A percentile compares a stretch with the other conserved stretches of the same genome.
phyloP scores from a whole-genome alignment of 2,888 invertebrate genomes.

The Chrysolina haemoptera region DNA sequence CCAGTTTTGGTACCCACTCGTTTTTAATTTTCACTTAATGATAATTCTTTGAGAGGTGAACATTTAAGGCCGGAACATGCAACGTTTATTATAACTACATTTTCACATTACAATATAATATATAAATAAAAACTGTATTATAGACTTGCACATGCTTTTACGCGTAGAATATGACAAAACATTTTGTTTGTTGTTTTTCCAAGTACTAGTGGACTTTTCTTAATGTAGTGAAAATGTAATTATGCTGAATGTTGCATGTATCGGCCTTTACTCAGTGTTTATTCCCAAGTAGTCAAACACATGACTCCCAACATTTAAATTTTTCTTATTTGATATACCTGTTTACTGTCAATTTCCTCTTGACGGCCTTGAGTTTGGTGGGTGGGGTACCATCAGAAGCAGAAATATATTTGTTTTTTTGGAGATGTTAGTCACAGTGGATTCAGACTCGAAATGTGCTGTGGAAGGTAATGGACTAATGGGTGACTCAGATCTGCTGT shows the following conservation, averaged over 20 bases:
- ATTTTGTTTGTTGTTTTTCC: too few relatives aligned
- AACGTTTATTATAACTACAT: too few relatives aligned
- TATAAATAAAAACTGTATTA: too few relatives aligned
- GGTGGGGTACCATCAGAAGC: neutral
- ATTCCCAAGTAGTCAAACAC: neutral
- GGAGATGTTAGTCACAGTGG: neutral
- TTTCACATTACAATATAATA: too few relatives aligned
- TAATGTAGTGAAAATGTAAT: neutral
- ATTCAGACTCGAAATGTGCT: neutral
- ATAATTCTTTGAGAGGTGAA: neutral
- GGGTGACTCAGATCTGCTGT: neutral
- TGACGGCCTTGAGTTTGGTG: neutral
- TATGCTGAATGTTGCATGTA: neutral
- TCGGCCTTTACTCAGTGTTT: neutral
- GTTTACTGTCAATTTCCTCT: neutral
- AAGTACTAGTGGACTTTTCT: too few relatives aligned
- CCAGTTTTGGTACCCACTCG: too few relatives aligned
- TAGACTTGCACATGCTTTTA: too few relatives aligned
- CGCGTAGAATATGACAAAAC: too few relatives aligned
- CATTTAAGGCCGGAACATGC: too few relatives aligned
- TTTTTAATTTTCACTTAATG: neutral
- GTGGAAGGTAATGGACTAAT: neutral
- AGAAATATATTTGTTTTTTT: neutral
- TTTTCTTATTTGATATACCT: too few relatives aligned
- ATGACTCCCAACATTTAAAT: neutral